These are phyloP conservation scores for Pyrrhosoma nymphula DNA, from an alignment of 2,888 invertebrate species.

Conservation along the genomic window DNA sequence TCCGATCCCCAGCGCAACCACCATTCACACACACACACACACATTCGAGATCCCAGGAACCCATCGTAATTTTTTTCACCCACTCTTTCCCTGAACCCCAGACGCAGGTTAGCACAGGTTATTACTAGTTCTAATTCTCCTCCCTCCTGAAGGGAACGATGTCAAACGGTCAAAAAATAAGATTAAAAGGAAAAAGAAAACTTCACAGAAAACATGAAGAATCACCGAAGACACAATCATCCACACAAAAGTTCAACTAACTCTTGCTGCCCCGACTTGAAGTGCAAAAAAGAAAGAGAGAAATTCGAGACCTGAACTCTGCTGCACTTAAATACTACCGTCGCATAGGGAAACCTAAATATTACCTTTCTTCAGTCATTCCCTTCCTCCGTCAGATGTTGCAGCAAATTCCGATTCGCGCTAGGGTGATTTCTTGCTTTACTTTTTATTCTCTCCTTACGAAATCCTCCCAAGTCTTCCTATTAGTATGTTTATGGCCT, in stretches of 20 bases:
- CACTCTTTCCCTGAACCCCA: not conserved
- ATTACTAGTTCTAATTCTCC: not conserved
- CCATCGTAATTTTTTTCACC: not conserved
- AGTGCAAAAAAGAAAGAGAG: not conserved
- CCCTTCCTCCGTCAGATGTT: not conserved
- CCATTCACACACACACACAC: too few relatives aligned
- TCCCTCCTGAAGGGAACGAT: not conserved
- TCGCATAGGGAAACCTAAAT: not conserved
- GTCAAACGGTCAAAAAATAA: too few relatives aligned
- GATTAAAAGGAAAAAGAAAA: not conserved
- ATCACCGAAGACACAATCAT: not conserved
- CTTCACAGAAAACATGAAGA: not conserved
- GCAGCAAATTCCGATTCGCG: not conserved
- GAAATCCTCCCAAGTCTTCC: not conserved
- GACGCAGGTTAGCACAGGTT: constrained; percentile 7
- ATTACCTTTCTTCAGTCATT: not conserved
- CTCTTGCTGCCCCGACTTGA: not conserved
- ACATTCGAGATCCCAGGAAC: not conserved
- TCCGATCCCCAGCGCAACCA: not conserved
- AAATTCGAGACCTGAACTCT: not conserved
- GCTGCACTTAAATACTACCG: not conserved
- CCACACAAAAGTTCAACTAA: not conserved
- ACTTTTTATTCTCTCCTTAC: not conserved
- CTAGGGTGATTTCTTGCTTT: not conserved
- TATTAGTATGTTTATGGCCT: not conserved